A percentile compares a stretch with the other conserved stretches of the same genome.
These are phyloP conservation scores for Thermophis baileyi DNA, from an alignment of 2,113 vertebrate genomes.

Conservation along the genomic window DNA sequence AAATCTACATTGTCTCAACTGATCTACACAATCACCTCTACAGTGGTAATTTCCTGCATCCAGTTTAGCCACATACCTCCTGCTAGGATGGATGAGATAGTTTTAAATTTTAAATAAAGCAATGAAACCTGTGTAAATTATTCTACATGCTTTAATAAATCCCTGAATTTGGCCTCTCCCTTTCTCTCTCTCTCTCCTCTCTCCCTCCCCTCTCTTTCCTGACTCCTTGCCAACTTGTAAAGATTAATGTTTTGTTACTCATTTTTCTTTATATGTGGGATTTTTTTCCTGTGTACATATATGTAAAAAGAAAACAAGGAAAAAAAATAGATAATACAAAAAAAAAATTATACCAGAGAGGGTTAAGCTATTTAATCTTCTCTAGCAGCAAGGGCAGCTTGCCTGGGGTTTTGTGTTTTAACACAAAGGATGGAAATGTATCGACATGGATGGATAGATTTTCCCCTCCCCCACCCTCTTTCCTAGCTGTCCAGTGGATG, in stretches of 20 bases:
- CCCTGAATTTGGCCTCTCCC: not conserved
- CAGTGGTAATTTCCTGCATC: not conserved
- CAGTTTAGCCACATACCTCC: not conserved
- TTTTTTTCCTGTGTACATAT: slow-evolving; percentile 4
- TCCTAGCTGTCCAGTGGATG: not conserved
- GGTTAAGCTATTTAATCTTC: slow-evolving; percentile 1
- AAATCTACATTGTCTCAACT: not conserved
- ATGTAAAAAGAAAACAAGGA: slow-evolving; percentile 11
- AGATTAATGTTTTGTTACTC: not conserved
- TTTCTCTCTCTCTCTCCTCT: not conserved
- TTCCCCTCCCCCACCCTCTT: not conserved
- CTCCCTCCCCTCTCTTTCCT: not conserved
- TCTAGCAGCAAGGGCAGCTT: not conserved
- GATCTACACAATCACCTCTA: not conserved
- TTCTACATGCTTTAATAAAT: not conserved
- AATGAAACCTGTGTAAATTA: not conserved
- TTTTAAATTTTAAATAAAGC: not conserved
- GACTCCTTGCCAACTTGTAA: not conserved
- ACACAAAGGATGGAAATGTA: not conserved
- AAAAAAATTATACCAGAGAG: not conserved
- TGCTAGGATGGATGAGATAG: not conserved
- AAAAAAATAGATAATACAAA: not conserved
- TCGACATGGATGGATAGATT: not conserved
- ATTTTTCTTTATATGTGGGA: not conserved
- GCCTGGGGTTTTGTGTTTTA: not conserved